Conservation (phyloP, 2,888 invertebrate genomes). For the Listrodromus nycthemerus region DNA sequence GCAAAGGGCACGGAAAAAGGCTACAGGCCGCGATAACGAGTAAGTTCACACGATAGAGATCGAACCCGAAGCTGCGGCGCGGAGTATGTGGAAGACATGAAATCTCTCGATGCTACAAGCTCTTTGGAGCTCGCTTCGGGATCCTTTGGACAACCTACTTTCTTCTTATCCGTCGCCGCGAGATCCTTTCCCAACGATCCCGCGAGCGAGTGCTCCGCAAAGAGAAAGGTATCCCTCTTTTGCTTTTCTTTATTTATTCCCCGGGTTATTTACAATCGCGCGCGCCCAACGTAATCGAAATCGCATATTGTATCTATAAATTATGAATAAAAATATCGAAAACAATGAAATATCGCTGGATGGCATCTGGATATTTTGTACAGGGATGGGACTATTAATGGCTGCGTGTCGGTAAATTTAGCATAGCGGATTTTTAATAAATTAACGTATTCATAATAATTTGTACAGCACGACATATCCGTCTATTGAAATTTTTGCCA, state of each 20-base stretch:
- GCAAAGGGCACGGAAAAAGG: constrained; percentile 38
- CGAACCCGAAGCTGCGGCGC: constrained; percentile 3
- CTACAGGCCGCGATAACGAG: constrained; percentile 11
- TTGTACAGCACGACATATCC: too few relatives aligned
- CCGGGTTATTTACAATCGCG: background rate
- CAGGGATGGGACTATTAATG: too few relatives aligned
- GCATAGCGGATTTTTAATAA: too few relatives aligned
- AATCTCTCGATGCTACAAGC: constrained; percentile 18
- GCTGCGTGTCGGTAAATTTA: too few relatives aligned
- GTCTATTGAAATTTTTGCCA: too few relatives aligned
- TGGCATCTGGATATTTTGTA: too few relatives aligned
- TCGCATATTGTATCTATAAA: background rate
- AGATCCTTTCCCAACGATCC: constrained; percentile 61
- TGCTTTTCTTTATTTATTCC: constrained; percentile 12
- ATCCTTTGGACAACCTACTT: constrained; percentile 66
- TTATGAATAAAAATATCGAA: background rate
- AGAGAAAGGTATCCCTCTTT: constrained; percentile 62
- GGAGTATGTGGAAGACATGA: background rate
- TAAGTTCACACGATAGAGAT: constrained; percentile 32
- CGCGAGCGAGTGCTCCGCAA: constrained; percentile 54
- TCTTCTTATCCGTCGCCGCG: constrained; percentile 57
- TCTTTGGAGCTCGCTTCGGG: constrained; percentile 42
- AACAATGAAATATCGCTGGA: background rate
- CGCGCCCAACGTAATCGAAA: background rate
- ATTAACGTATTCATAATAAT: too few relatives aligned